phyloP scores from a whole-genome alignment of 2,113 vertebrate genomes.

The Dromas ardeola region DNA sequence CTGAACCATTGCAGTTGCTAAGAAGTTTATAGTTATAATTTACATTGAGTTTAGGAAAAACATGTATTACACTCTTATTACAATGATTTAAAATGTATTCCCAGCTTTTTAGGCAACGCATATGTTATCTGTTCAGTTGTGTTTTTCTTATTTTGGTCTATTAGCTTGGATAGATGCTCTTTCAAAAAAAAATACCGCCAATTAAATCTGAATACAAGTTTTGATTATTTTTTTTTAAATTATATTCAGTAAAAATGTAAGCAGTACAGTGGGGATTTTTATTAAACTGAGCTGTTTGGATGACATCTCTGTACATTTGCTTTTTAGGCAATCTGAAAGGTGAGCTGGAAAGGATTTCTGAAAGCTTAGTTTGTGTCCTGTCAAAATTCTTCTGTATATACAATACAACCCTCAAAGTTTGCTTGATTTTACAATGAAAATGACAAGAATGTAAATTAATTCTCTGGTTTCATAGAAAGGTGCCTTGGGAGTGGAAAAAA shows the following conservation, averaged over 20 bases:
- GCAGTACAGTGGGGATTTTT: not conserved
- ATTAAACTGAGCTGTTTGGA: not conserved
- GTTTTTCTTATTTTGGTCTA: not conserved
- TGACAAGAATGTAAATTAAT: constrained; percentile 22
- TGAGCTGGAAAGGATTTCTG: not conserved
- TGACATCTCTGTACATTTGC: not conserved
- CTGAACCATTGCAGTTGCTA: not conserved
- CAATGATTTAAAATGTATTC: not conserved
- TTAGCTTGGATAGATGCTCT: not conserved
- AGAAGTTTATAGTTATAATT: not conserved
- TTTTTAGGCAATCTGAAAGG: not conserved
- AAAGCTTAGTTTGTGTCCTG: not conserved
- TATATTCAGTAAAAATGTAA: not conserved
- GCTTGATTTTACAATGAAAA: not conserved
- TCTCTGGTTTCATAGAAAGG: not conserved
- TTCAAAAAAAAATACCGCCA: not conserved
- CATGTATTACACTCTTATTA: not conserved
- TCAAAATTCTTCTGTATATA: not conserved
- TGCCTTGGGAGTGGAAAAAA: constrained; percentile 13
- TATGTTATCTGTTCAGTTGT: not conserved
- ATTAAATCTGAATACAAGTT: not conserved
- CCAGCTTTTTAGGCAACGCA: not conserved
- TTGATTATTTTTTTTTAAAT: not conserved
- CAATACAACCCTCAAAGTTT: not conserved
- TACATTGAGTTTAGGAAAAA: not conserved